Evolutionary conservation across 2,113 vertebrate species (phyloP).

Genomic region (Callipepla californica): DNA sequence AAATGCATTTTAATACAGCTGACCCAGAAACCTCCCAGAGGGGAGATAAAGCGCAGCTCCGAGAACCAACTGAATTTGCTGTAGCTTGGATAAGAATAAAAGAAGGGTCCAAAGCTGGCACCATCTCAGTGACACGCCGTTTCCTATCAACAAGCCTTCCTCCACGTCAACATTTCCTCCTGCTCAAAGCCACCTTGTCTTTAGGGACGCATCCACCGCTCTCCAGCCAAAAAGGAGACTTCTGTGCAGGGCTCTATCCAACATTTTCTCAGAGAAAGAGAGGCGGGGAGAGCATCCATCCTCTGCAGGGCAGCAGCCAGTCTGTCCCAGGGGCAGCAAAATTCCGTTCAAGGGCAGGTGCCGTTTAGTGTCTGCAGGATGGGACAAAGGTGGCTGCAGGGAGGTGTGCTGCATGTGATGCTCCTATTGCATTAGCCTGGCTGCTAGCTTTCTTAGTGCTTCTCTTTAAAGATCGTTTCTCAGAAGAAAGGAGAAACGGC

Average conservation of each 20-base stretch:
- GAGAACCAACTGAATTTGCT: slow-evolving; percentile 29
- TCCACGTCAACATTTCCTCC: not conserved
- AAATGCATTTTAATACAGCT: slow-evolving; percentile 66
- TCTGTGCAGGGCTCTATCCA: not conserved
- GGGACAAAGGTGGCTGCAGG: not conserved
- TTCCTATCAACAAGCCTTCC: slow-evolving; percentile 14
- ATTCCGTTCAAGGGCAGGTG: not conserved
- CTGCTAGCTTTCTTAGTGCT: slow-evolving; percentile 20
- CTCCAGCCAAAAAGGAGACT: not conserved
- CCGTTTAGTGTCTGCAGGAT: not conserved
- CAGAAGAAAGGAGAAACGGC: slow-evolving; percentile 28
- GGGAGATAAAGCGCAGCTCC: slow-evolving; percentile 7
- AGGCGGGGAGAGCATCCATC: not conserved
- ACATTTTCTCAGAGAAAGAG: accelerated
- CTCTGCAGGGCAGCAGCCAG: not conserved
- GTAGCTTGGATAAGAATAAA: slow-evolving; percentile 7
- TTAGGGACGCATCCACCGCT: accelerated
- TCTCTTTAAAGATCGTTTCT: slow-evolving; percentile 9
- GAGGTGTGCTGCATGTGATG: not conserved
- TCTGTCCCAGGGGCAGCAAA: not conserved
- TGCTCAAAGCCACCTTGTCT: not conserved
- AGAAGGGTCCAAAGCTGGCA: not conserved
- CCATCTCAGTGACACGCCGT: not conserved
- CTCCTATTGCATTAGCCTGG: not conserved
- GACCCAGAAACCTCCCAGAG: slow-evolving; percentile 64